phyloP scores from a whole-genome alignment of 2,888 invertebrate genomes.

The Drosophila mayaguana region DNA sequence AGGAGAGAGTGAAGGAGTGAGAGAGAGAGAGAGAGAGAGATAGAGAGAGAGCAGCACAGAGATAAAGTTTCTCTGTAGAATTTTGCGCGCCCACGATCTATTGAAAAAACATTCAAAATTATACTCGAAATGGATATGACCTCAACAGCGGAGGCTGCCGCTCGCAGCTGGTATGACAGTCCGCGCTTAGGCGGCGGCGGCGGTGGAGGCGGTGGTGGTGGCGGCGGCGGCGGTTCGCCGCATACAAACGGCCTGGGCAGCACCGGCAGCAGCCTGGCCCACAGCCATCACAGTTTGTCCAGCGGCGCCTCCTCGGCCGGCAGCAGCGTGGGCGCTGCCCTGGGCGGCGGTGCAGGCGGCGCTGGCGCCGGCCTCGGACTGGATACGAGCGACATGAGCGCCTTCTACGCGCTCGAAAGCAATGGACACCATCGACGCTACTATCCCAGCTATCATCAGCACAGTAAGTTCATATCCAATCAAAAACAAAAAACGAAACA shows the following conservation, averaged over 20 bases:
- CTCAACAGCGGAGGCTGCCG: conserved; percentile 86
- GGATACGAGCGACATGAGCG: conserved; percentile 85
- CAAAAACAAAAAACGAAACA: background rate
- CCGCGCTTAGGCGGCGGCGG: conserved; percentile 85
- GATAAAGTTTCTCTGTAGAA: conserved; percentile 40
- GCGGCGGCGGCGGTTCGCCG: conserved; percentile 84
- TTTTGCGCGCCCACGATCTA: conserved; percentile 65
- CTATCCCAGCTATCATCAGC: conserved; percentile 85
- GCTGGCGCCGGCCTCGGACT: conserved; percentile 79
- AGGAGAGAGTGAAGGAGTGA: background rate
- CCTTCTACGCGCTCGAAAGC: conserved; percentile 85
- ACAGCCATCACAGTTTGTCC: conserved; percentile 82
- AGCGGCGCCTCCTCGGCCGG: conserved; percentile 83
- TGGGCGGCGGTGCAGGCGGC: conserved; percentile 75
- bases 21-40: background rate
- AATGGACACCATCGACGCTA: conserved; percentile 85
- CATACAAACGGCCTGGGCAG: conserved; percentile 83
- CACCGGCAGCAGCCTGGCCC: conserved; percentile 80
- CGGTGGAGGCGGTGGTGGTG: conserved; percentile 84
- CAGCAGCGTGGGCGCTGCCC: conserved; percentile 78
- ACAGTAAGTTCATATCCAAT: conserved; percentile 80
- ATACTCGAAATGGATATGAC: conserved; percentile 86
- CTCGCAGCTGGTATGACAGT: conserved; percentile 86
- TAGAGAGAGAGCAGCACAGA: conserved; percentile 25
- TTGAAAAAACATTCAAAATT: conserved; percentile 84